Conservation (phyloP, 2,113 vertebrate species). For the Redunca redunca region DNA sequence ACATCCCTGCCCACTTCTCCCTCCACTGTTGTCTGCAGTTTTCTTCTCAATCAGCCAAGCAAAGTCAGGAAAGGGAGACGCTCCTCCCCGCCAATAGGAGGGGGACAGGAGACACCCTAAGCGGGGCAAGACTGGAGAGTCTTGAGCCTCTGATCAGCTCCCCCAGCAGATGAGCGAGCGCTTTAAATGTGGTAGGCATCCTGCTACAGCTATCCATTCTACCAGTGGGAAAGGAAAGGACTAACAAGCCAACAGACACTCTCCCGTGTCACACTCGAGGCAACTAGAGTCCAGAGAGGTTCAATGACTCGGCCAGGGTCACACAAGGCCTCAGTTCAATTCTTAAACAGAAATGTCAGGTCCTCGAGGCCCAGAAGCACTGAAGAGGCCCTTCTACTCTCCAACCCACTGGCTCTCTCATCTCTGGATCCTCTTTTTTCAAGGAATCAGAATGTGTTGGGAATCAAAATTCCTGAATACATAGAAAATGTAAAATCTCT, state of each 20-base stretch:
- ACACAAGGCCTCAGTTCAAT: accelerated
- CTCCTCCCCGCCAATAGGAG: not conserved
- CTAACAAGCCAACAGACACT: not conserved
- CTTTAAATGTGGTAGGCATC: accelerated
- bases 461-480: not conserved
- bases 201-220: not conserved
- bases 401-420: not conserved
- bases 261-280: accelerated
- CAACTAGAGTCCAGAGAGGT: not conserved
- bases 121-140: accelerated
- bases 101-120: not conserved
- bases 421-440: not conserved
- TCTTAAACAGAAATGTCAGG: not conserved
- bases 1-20: not conserved
- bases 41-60: not conserved
- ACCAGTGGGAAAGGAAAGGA: not conserved
- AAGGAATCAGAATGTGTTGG: not conserved
- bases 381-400: not conserved
- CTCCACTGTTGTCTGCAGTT: not conserved
- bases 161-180: accelerated
- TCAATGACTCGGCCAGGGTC: not conserved
- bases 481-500: not conserved
- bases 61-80: not conserved
- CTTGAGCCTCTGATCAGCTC: accelerated
- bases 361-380: not conserved